Evolutionary conservation across 2,888 invertebrate genomes (phyloP).

Genomic region (Laspeyria flexula): DNA sequence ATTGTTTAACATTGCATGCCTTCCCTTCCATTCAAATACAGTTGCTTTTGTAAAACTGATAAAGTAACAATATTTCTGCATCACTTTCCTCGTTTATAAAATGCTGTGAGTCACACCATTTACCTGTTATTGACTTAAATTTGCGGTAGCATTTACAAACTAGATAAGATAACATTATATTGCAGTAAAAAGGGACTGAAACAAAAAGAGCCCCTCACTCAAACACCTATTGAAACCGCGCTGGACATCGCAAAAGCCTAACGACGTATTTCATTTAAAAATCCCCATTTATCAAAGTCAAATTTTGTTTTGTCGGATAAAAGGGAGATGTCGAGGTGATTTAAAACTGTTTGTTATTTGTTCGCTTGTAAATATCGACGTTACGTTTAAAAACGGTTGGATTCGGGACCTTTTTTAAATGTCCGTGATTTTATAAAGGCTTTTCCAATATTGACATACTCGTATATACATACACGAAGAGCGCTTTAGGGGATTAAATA

Average conservation of each 20-base stretch:
- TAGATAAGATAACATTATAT: background rate
- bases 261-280: constrained; percentile 6
- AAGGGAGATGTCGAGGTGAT: constrained; percentile 9
- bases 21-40: background rate
- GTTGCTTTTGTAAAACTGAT: background rate
- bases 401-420: too few species aligned
- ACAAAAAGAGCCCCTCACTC: background rate
- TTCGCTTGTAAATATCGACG: background rate
- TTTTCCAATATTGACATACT: too few species aligned
- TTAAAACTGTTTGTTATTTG: constrained; percentile 1
- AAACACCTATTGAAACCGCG: background rate
- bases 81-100: background rate
- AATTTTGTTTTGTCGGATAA: constrained; percentile 10
- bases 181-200: background rate
- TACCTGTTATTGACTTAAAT: background rate
- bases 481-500: too few species aligned
- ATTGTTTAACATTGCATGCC: background rate
- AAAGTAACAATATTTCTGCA: background rate
- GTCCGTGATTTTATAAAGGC: too few species aligned
- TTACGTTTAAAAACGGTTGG: background rate
- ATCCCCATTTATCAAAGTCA: constrained; percentile 24
- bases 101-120: background rate
- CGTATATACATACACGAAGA: too few species aligned
- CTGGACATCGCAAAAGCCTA: background rate
- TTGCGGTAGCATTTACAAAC: background rate